Conservation (phyloP, 2,797 vertebrate genomes). For the Eidolon dupreanum region DNA sequence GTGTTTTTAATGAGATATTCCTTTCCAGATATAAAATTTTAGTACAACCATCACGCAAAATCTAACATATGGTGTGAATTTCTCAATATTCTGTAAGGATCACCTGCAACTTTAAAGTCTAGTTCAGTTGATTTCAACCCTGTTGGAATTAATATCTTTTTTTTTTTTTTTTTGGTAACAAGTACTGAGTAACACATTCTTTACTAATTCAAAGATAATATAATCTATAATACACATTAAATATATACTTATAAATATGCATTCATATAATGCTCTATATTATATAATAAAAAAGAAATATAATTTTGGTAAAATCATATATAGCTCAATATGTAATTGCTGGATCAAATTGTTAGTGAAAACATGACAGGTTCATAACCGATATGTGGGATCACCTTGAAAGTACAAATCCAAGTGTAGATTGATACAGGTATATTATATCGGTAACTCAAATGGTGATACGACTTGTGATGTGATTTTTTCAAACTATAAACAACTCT, state of each 20-base stretch:
- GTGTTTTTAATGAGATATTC: background rate
- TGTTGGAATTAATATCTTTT: background rate
- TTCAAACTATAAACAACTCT: background rate
- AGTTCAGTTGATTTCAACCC: background rate
- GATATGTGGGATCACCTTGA: background rate
- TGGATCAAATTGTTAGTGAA: background rate
- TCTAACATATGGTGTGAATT: background rate
- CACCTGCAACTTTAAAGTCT: background rate
- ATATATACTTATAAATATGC: background rate
- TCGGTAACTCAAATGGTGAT: background rate
- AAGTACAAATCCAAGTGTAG: background rate
- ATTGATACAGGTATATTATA: background rate
- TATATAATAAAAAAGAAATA: background rate
- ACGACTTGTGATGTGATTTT: background rate
- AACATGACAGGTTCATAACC: background rate
- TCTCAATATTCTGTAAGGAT: background rate
- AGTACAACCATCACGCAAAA: background rate
- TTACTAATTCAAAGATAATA: background rate
- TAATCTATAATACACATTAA: background rate
- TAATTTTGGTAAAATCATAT: background rate
- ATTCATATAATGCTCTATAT: background rate
- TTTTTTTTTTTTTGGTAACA: background rate
- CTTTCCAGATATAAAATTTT: background rate
- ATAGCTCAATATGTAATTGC: background rate
- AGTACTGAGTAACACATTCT: background rate